Evolutionary conservation across 2,797 vertebrate genomes (phyloP), one percentile per base, ranked within the genome.

Genomic region (Prionace glauca): DNA sequence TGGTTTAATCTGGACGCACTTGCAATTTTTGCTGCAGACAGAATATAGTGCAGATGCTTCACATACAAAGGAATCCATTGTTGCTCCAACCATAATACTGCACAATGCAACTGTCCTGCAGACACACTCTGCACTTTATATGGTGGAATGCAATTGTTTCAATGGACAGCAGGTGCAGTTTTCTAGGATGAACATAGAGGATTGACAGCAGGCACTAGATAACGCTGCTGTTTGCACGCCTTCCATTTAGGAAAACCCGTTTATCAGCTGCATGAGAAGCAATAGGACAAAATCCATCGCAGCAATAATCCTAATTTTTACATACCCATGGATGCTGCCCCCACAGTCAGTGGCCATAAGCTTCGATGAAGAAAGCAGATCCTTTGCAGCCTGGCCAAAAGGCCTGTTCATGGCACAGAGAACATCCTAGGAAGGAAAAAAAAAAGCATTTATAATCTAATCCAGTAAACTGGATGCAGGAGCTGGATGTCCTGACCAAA

Each of bases 401-500:
- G 97, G 96, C 92, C 50, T 94, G 93, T 96, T 96, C 29, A 98
- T 97, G 93, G 96, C 97, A 84, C 97, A 96, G 96, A 98, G 96
- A 95, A 97, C 96, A 96, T 98, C 98, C 99, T 99, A 96, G 95
- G 50, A 86, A 97, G 97, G 92, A 95, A 96, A n/a, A 77, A 77
- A 74, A 94, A 95, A 16, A 1, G 24, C 56, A 74, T 56, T 95
- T 95, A 32, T 1, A 95, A 77, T 36, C 24, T 50, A 95, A 16
- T 12, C 74, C 9, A 50, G 50, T 32, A 32, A 95, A 95, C 41
- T 60, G 74, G 29, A 94, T 71, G 67, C 50, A 11, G 26, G 45
- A 74, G 10, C 5, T 71, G 91, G 22, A 69, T 93, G 36, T 26
- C 45, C 86, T 26, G 50, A 88, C 86, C 14, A 11, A 50, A 88